Percentiles rank a stretch among this genome's conserved stretches.
phyloP scores from a whole-genome alignment of 2,888 invertebrate genomes.

The Willowsia nigromaculata region DNA sequence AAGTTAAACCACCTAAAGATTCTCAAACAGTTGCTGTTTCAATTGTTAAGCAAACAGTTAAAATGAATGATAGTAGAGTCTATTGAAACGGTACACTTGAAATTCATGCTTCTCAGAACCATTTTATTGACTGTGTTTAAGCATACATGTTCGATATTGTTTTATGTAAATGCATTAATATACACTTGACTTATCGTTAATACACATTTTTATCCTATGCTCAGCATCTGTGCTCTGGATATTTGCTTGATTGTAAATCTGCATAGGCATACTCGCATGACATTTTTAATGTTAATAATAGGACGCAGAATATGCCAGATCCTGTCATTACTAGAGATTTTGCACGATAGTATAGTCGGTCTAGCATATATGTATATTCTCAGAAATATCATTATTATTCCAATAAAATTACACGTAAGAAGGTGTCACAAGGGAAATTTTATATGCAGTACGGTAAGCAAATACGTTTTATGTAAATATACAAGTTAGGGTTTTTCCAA shows the following conservation, averaged over 20 bases:
- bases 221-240: neutral
- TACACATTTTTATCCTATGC: neutral
- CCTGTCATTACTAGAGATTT: neutral
- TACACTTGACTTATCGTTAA: neutral
- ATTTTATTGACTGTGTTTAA: neutral
- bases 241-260: neutral
- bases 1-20: too few relatives aligned
- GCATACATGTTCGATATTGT: neutral
- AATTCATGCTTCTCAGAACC: neutral
- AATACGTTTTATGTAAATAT: slow-evolving; percentile 35
- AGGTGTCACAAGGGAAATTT: slow-evolving; percentile 55
- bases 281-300: neutral
- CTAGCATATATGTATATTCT: neutral
- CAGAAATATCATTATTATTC: neutral
- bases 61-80: too few relatives aligned
- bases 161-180: neutral
- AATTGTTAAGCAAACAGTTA: too few relatives aligned
- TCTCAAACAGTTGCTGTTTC: too few relatives aligned
- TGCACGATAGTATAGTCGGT: neutral
- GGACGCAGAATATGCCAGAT: neutral
- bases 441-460: slow-evolving; percentile 28
- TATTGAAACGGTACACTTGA: neutral
- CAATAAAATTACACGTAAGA: slow-evolving; percentile 14
- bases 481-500: slow-evolving; percentile 26
- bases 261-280: neutral